A percentile compares a stretch with the other conserved stretches of the same genome.
These are phyloP conservation scores for Epicampocera succincta DNA, from an alignment of 2,888 invertebrate genomes.

Conservation along the genomic window DNA sequence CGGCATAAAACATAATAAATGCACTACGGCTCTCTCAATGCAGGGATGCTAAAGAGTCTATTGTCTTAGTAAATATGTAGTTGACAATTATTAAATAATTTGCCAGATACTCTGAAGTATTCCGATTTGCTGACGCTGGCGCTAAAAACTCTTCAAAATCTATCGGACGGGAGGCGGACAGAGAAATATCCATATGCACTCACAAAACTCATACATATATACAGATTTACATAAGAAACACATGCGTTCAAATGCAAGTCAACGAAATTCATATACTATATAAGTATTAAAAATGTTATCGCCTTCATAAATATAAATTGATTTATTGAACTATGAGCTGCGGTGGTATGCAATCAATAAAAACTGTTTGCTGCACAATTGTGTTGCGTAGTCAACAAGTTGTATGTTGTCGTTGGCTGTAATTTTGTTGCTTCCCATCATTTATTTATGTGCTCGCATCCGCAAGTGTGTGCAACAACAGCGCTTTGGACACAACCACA, in stretches of 20 bases:
- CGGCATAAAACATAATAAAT: too few relatives aligned
- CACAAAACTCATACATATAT: conserved; percentile 29
- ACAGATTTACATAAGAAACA: conserved; percentile 5
- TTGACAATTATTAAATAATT: too few relatives aligned
- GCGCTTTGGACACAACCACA: conserved; percentile 6
- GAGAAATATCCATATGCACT: background rate
- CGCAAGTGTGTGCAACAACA: conserved; percentile 25
- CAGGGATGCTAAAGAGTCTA: conserved; percentile 8
- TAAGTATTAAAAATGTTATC: conserved; percentile 69
- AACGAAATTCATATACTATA: background rate
- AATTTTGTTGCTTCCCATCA: background rate
- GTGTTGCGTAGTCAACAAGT: conserved; percentile 54
- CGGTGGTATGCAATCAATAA: conserved; percentile 59
- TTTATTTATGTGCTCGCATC: background rate
- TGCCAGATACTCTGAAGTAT: too few relatives aligned
- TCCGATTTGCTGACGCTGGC: too few relatives aligned
- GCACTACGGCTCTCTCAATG: background rate
- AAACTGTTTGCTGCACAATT: conserved; percentile 50
- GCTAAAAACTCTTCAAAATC: conserved; percentile 4
- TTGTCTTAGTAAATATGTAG: too few relatives aligned
- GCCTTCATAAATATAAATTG: conserved; percentile 73
- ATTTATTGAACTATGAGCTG: conserved; percentile 72
- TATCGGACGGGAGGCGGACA: background rate
- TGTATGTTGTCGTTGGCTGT: conserved; percentile 44
- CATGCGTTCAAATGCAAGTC: conserved; percentile 7